Evolutionary conservation across 1,140 invertebrate species (phyloP).

Genomic region (Drosophila aff.): DNA sequence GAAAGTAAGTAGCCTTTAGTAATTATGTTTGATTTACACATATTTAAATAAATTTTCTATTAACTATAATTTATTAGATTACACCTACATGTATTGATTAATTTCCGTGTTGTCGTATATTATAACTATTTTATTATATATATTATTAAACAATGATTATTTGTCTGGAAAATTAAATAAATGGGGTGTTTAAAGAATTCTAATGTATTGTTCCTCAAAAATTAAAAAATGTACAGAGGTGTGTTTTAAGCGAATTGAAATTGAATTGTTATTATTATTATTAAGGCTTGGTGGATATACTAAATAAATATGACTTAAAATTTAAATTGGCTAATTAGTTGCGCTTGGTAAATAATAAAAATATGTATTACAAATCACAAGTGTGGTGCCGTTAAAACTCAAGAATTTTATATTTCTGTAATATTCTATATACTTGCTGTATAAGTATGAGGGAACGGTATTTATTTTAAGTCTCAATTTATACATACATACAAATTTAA

Average conservation of each 20-base stretch:
- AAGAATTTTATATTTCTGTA: constrained; percentile 9
- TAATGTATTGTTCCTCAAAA: constrained; percentile 1
- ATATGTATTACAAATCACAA: neutral
- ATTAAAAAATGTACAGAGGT: neutral
- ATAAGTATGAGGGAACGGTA: constrained; percentile 43
- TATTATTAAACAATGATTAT: constrained; percentile 38
- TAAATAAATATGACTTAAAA: neutral
- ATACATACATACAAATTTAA: constrained; percentile 53
- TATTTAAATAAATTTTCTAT: constrained; percentile 44
- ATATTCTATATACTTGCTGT: constrained; percentile 27
- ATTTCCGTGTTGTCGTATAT: constrained; percentile 38
- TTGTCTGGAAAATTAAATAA: constrained; percentile 8
- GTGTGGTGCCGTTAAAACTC: constrained; percentile 8
- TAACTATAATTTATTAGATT: constrained; percentile 57
- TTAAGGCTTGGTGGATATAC: constrained; percentile 17
- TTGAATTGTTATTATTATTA: constrained; percentile 2
- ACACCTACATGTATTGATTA: constrained; percentile 52
- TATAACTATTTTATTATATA: constrained; percentile 44
- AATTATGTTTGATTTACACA: constrained; percentile 52
- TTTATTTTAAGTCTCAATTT: constrained; percentile 51
- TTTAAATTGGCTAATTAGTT: neutral
- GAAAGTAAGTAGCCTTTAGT: constrained; percentile 48
- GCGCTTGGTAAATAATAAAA: neutral
- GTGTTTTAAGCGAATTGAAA: constrained; percentile 5
- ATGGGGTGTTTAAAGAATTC: neutral